A percentile compares a stretch with the other conserved stretches of the same genome.
Conservation (phyloP, 2,113 vertebrate species). For the Psettodes erumei region DNA sequence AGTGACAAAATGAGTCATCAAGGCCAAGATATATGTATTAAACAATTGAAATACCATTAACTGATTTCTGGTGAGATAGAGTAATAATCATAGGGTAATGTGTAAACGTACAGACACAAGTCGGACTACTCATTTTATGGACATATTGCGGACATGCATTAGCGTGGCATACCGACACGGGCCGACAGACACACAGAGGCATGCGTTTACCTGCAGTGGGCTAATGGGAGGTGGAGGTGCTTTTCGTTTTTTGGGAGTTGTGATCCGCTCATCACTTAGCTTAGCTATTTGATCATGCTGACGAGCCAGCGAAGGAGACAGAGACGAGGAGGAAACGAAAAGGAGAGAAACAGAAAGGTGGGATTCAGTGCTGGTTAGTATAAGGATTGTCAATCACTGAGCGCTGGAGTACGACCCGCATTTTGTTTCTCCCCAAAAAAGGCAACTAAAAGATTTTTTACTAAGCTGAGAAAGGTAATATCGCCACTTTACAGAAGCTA, state of each 20-base stretch:
- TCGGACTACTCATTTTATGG: conserved; percentile 5
- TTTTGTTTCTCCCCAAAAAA: conserved; percentile 34
- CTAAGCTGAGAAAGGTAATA: conserved; percentile 12
- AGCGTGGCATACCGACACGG: conserved; percentile 42
- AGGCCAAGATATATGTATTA: background rate
- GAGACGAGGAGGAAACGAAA: conserved; percentile 42
- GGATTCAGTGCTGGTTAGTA: conserved; percentile 75
- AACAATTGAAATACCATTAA: too few species aligned
- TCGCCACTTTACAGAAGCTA: conserved; percentile 1
- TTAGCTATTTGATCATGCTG: conserved; percentile 98
- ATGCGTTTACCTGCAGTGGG: conserved; percentile 92
- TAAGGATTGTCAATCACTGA: conserved; percentile 52
- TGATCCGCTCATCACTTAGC: conserved; percentile 96
- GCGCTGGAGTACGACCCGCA: conserved; percentile 23
- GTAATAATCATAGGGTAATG: background rate
- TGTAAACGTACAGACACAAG: background rate
- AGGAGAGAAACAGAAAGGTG: conserved; percentile 52
- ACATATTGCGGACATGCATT: conserved; percentile 40
- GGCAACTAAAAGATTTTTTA: conserved; percentile 25
- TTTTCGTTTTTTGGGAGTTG: conserved; percentile 99
- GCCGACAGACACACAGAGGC: conserved; percentile 35
- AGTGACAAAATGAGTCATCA: background rate
- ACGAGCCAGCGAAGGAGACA: conserved; percentile 84
- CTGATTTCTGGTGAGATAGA: background rate
- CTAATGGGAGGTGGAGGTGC: conserved; percentile 98